These are phyloP conservation scores for Paralichthys olivaceus DNA, from an alignment of 2,113 vertebrate species.

Conservation along the genomic window DNA sequence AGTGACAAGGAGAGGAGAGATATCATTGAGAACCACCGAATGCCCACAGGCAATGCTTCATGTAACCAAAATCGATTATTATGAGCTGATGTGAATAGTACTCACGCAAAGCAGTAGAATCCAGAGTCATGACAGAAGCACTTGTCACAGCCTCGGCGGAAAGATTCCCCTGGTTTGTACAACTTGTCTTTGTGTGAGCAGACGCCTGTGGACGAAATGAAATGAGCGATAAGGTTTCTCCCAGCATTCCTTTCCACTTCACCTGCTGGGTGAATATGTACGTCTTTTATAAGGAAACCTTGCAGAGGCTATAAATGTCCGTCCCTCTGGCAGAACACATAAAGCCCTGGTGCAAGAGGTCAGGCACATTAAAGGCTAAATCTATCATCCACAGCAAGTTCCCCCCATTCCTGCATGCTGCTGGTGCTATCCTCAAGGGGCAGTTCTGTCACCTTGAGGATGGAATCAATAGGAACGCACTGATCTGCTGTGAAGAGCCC, in stretches of 20 bases:
- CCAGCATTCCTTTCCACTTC: not conserved
- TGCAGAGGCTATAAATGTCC: constrained; percentile 25
- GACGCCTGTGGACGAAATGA: constrained; percentile 50
- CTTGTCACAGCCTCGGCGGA: constrained; percentile 72
- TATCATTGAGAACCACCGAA: not conserved
- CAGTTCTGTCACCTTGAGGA: constrained; percentile 58
- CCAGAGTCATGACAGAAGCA: constrained; percentile 72
- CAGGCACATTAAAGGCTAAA: constrained; percentile 39
- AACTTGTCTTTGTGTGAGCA: constrained; percentile 68
- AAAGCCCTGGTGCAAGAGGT: constrained; percentile 27
- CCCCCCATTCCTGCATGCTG: constrained; percentile 20
- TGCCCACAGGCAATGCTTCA: not conserved
- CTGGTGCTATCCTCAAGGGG: constrained; percentile 20
- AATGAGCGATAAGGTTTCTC: not conserved
- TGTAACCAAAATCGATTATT: constrained; percentile 3
- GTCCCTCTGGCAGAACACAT: not conserved
- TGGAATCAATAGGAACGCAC: constrained; percentile 44
- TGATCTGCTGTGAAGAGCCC: constrained; percentile 48
- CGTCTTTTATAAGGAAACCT: constrained; percentile 5
- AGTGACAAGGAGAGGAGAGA: not conserved
- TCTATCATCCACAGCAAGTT: constrained; percentile 25
- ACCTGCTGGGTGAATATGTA: not conserved
- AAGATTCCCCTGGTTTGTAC: constrained; percentile 74
- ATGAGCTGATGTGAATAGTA: constrained; percentile 6
- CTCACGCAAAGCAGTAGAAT: constrained; percentile 71